Conservation (phyloP, 1,140 invertebrate species). For the Glomeris maerens region DNA sequence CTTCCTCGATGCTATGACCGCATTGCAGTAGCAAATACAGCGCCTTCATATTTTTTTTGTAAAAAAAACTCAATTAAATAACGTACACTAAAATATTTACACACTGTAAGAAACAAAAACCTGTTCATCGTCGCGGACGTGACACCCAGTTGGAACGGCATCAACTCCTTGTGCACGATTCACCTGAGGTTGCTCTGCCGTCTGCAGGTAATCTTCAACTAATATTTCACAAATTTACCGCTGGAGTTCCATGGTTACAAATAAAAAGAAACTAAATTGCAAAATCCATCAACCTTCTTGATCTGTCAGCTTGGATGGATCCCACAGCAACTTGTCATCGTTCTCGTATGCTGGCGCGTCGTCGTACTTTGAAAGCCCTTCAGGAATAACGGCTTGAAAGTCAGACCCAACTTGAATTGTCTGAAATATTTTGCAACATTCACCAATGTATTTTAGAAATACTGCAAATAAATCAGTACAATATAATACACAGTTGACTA, state of each 20-base stretch:
- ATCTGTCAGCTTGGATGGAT: conserved; percentile 59
- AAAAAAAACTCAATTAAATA: not conserved
- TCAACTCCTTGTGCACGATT: conserved; percentile 38
- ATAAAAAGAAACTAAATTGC: not conserved
- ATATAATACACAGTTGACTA: too few species aligned
- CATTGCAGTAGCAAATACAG: conserved; percentile 82
- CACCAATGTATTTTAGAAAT: not conserved
- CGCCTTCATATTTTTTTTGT: conserved; percentile 39
- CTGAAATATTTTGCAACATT: conserved; percentile 22
- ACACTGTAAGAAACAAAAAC: conserved; percentile 19
- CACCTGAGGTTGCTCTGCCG: conserved; percentile 41
- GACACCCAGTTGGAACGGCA: conserved; percentile 53
- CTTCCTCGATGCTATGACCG: conserved; percentile 87
- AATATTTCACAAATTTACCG: conserved; percentile 23
- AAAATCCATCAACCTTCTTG: conserved; percentile 35
- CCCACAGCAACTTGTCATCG: conserved; percentile 89
- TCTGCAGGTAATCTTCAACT: conserved; percentile 61
- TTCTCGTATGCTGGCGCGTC: conserved; percentile 87
- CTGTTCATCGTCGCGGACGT: conserved; percentile 80
- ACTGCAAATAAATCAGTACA: not conserved
- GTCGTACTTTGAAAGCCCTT: conserved; percentile 77
- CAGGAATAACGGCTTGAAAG: conserved; percentile 85
- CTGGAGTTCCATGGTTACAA: too few species aligned
- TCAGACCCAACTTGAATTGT: conserved; percentile 92
- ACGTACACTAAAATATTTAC: not conserved